A percentile compares a stretch with the other conserved stretches of the same genome.
Evolutionary conservation across 2,113 vertebrate species (phyloP).

Genomic region (Nanorana parkeri): DNA sequence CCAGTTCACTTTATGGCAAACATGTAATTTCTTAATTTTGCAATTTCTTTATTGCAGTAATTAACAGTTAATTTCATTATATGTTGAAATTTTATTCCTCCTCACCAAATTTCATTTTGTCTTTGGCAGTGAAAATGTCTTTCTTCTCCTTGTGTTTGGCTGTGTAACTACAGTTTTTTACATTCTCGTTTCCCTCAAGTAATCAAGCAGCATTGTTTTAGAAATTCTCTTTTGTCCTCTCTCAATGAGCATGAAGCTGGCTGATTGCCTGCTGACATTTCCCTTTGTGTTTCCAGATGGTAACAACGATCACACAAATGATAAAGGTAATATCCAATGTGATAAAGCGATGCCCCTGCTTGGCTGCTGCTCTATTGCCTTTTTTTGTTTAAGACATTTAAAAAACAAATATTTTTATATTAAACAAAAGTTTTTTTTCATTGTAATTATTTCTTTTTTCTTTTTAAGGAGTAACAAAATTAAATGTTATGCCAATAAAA

Average conservation of each 20-base stretch:
- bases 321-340: conserved; percentile 34
- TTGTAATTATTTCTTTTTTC: too few species aligned
- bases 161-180: conserved; percentile 40
- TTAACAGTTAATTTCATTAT: conserved; percentile 57
- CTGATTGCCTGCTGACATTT: conserved; percentile 40
- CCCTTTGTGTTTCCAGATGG: conserved; percentile 53
- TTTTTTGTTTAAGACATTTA: background rate
- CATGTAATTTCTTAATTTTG: conserved; percentile 50
- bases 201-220: conserved; percentile 54
- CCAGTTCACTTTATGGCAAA: background rate
- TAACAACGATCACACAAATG: conserved; percentile 33
- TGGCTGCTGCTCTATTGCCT: background rate
- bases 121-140: background rate
- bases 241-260: conserved; percentile 32
- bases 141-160: background rate
- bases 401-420: background rate
- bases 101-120: conserved; percentile 44
- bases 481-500: too few species aligned
- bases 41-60: conserved; percentile 48
- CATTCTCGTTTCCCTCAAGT: conserved; percentile 11
- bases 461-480: too few species aligned
- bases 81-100: conserved; percentile 8
- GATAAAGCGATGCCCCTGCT: background rate
- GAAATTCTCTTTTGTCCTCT: conserved; percentile 37
- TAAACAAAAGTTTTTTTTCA: too few species aligned